Percentiles rank a stretch among this genome's conserved stretches.
phyloP scores from a whole-genome alignment of 2,113 vertebrate species.

The Cephalopholis sonnerati region DNA sequence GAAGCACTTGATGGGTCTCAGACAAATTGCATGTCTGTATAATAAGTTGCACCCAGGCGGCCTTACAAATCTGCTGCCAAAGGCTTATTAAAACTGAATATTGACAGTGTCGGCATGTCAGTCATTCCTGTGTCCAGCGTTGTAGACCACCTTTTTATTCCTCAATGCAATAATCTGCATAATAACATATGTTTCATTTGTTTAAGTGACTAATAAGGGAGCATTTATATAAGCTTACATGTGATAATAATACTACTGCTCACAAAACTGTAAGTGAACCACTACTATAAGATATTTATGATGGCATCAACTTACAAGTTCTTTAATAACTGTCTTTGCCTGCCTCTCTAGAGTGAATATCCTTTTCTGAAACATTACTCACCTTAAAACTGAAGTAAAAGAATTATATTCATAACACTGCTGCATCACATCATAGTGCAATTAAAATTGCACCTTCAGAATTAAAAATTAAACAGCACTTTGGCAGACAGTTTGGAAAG shows the following conservation, averaged over 20 bases:
- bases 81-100: neutral
- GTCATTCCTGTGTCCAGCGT: neutral
- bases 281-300: neutral
- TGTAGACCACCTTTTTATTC: neutral
- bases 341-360: neutral
- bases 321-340: neutral
- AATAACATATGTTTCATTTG: neutral
- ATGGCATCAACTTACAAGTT: neutral
- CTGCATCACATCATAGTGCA: neutral
- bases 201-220: neutral
- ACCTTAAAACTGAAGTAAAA: neutral
- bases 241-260: neutral
- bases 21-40: neutral
- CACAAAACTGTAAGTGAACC: neutral
- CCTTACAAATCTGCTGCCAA: too few relatives aligned
- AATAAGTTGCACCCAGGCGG: neutral
- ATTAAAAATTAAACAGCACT: conserved; percentile 2
- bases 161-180: neutral
- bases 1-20: neutral
- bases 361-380: neutral
- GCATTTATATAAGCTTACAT: neutral
- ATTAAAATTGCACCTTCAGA: conserved; percentile 9
- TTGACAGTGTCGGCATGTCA: neutral
- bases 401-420: neutral
- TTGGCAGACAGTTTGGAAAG: conserved; percentile 5